Conservation (phyloP, 2,888 invertebrate species). For the Malachius bipustulatus region DNA sequence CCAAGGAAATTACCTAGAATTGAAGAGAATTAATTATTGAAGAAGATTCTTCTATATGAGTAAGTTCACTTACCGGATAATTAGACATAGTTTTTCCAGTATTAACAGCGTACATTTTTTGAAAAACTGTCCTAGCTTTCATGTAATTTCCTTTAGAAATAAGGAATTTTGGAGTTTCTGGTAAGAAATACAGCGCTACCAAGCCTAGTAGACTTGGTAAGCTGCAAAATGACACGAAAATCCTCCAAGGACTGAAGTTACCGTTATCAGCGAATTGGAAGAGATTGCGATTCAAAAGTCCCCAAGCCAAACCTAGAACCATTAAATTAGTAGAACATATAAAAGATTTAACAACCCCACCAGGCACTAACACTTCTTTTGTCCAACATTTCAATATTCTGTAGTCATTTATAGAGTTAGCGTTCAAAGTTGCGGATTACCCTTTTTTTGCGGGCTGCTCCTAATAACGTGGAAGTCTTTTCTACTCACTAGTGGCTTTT, state of each 20-base stretch:
- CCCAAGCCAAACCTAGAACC: conserved; percentile 40
- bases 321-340: too few species aligned
- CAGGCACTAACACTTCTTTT: too few species aligned
- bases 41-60: neutral
- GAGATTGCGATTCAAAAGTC: conserved; percentile 29
- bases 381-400: too few species aligned
- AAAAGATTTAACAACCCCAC: too few species aligned
- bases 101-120: conserved; percentile 43
- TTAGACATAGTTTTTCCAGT: conserved; percentile 36
- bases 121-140: conserved; percentile 41
- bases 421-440: too few species aligned
- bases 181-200: conserved; percentile 41
- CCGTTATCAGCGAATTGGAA: conserved; percentile 12
- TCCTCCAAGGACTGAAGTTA: conserved; percentile 49
- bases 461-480: too few species aligned
- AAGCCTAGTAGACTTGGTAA: conserved; percentile 44
- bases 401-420: too few species aligned
- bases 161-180: conserved; percentile 47
- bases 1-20: conserved; percentile 23
- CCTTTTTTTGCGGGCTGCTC: too few species aligned
- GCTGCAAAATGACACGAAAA: conserved; percentile 51
- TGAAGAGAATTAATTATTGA: conserved; percentile 5
- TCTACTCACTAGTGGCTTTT: too few species aligned
- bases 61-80: conserved; percentile 41
- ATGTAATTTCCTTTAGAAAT: conserved; percentile 41